Base-by-base conservation (phyloP, 2,888 invertebrate genomes). In the Hyles lineata region DNA sequence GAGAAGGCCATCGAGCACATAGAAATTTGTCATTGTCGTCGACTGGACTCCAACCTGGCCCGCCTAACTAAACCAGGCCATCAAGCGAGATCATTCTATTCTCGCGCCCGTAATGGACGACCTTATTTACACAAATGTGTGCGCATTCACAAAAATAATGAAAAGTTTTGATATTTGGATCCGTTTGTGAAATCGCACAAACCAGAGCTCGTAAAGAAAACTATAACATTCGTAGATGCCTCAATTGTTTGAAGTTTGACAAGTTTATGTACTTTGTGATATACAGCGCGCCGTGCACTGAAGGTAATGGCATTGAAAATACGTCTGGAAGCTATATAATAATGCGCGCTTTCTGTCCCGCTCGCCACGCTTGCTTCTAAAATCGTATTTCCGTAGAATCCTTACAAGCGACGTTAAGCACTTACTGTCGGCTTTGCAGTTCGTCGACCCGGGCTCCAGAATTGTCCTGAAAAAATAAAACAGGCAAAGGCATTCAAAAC, bases 351-450 rank as follows among this genome's bases (percentile, higher is more conserved):
- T 79, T 82, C 87, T 82, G 84, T 86, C 87, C 84, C 85, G 86
- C 86, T 87, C 89, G 79, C 80, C 75, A 82, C 80, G 84, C 85
- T 84, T 82, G 90, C 88, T 90, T 92, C 92, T 94, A 94, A 93
- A 94, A 93, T 90, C 90, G 93, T 93, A 93, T 94, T 94, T 94
- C 93, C 93, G 93, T 92, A 90, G 94, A 94, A 94, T 93, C 94
- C 94, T 92, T 92, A 93, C 92, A 93, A 93, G 92, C 93, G 90
- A 89, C 89, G 91, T 88, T 90, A 92, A 93, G 92, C 91, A 90
- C 91, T 90, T 87, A 89, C 87, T 89, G 92, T 90, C 90, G 92
- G 93, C 92, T 93, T 92, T 87, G 89, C 90, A 92, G 94, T 93
- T 92, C 94, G 90, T 88, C 88, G 94, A 94, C 94, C 93, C 86